Evolutionary conservation across 2,797 vertebrate species (phyloP).

Genomic region (Lagodon rhomboides): DNA sequence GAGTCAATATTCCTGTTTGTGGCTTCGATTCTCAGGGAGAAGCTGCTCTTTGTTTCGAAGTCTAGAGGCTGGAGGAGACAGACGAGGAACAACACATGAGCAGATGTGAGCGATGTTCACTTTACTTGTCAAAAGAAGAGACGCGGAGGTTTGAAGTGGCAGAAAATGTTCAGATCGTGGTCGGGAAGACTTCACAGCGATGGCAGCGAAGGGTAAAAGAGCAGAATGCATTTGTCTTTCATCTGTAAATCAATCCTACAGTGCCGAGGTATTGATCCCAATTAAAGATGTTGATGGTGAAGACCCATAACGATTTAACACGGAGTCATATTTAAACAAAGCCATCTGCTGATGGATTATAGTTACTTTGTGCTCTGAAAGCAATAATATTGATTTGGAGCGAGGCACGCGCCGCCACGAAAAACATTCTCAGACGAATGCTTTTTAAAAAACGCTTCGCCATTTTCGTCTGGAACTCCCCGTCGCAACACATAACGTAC

Average conservation of each 20-base stretch:
- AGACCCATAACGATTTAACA: slow-evolving; percentile 53
- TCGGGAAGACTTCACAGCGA: neutral
- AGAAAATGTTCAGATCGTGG: slow-evolving; percentile 4
- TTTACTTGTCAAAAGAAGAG: slow-evolving; percentile 29
- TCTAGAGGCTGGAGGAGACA: slow-evolving; percentile 88
- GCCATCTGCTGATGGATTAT: slow-evolving; percentile 59
- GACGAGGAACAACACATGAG: neutral
- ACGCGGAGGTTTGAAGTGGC: neutral
- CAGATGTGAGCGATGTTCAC: neutral
- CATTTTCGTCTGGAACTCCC: slow-evolving; percentile 53
- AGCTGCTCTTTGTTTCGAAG: slow-evolving; percentile 94
- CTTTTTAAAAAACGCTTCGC: slow-evolving; percentile 60
- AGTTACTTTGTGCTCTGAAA: slow-evolving; percentile 61
- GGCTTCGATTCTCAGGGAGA: slow-evolving; percentile 92
- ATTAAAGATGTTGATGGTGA: slow-evolving; percentile 46
- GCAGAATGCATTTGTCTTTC: neutral
- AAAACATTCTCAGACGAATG: slow-evolving; percentile 53
- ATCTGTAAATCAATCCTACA: slow-evolving; percentile 36
- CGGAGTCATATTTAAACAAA: slow-evolving; percentile 47
- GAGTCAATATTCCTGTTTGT: slow-evolving; percentile 94
- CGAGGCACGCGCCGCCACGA: slow-evolving; percentile 35
- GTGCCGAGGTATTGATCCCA: slow-evolving; percentile 47
- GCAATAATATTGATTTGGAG: slow-evolving; percentile 64
- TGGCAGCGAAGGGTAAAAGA: slow-evolving; percentile 9
- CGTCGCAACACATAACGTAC: slow-evolving; percentile 58